Conservation (phyloP, 2,888 invertebrate species). For the Philereme vetulata region DNA sequence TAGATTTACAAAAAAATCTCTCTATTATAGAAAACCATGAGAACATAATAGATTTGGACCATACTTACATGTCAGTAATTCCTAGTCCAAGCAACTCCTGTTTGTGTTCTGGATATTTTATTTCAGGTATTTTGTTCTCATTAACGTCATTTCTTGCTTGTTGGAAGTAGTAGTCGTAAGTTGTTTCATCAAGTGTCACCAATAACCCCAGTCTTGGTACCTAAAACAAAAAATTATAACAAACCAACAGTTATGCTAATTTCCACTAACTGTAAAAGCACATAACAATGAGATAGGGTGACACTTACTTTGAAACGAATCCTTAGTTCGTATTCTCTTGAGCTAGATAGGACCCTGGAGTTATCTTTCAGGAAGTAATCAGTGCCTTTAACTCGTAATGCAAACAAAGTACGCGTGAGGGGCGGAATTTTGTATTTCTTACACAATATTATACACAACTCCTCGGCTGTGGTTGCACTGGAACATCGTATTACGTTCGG, state of each 20-base stretch:
- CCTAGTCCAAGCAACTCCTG: slow-evolving; percentile 92
- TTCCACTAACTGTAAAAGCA: slow-evolving; percentile 7
- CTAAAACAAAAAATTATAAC: slow-evolving; percentile 45
- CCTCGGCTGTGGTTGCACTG: slow-evolving; percentile 84
- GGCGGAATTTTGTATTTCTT: slow-evolving; percentile 89
- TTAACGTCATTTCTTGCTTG: slow-evolving; percentile 93
- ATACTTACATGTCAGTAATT: slow-evolving; percentile 91
- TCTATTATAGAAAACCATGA: too few species aligned
- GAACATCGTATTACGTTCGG: slow-evolving; percentile 73
- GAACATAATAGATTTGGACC: not conserved
- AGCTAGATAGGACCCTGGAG: slow-evolving; percentile 67
- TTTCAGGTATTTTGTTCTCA: slow-evolving; percentile 90
- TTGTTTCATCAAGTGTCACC: slow-evolving; percentile 87
- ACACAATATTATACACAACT: slow-evolving; percentile 88
- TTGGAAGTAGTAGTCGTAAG: slow-evolving; percentile 93
- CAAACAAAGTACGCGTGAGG: slow-evolving; percentile 90
- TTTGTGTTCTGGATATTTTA: slow-evolving; percentile 90
- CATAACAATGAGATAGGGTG: not conserved
- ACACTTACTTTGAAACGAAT: slow-evolving; percentile 89
- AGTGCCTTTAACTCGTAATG: slow-evolving; percentile 86
- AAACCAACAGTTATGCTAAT: slow-evolving; percentile 15
- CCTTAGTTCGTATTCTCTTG: slow-evolving; percentile 88
- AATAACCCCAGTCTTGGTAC: slow-evolving; percentile 85
- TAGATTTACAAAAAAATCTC: too few species aligned
- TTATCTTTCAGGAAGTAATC: slow-evolving; percentile 89